phyloP scores from a whole-genome alignment of 1,140 invertebrate species.

The Ooceraea biroi region DNA sequence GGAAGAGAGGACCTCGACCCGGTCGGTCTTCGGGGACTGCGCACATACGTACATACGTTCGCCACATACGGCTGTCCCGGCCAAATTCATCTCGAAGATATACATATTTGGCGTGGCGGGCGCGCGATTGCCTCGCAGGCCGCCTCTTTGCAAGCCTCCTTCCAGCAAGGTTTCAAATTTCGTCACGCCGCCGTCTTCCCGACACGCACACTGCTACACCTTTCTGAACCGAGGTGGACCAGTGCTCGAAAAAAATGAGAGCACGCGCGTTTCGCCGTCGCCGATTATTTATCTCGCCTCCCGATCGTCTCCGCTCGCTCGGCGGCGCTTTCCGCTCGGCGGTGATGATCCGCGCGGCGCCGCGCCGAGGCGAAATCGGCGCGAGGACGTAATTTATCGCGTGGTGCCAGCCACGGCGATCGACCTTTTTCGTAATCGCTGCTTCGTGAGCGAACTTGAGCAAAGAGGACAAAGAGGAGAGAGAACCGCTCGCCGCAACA shows the following conservation, averaged over 20 bases:
- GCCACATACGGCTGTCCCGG: constrained; percentile 27
- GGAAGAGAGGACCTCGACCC: constrained; percentile 49
- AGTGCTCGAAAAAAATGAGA: constrained; percentile 45
- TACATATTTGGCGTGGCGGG: constrained; percentile 53
- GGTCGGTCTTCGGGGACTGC: too few relatives aligned
- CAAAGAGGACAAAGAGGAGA: neutral
- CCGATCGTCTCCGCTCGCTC: constrained; percentile 11
- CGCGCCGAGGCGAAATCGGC: constrained; percentile 22
- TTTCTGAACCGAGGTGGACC: constrained; percentile 39
- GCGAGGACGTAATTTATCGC: constrained; percentile 50
- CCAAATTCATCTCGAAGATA: constrained; percentile 51
- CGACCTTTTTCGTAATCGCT: constrained; percentile 4
- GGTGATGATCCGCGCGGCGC: constrained; percentile 1
- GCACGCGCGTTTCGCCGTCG: constrained; percentile 1
- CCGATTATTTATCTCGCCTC: constrained; percentile 44
- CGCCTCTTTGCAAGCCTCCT: neutral
- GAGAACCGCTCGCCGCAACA: neutral
- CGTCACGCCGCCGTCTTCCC: constrained; percentile 24
- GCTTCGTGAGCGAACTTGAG: neutral
- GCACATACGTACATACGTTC: neutral
- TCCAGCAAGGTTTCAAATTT: constrained; percentile 50
- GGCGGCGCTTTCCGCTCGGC: neutral
- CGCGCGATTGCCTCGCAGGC: constrained; percentile 1
- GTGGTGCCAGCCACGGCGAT: neutral
- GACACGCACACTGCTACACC: neutral